Conservation (phyloP, 30 jellyfish, hydroid and myxozoan species). For the Aurelia sp. region DNA sequence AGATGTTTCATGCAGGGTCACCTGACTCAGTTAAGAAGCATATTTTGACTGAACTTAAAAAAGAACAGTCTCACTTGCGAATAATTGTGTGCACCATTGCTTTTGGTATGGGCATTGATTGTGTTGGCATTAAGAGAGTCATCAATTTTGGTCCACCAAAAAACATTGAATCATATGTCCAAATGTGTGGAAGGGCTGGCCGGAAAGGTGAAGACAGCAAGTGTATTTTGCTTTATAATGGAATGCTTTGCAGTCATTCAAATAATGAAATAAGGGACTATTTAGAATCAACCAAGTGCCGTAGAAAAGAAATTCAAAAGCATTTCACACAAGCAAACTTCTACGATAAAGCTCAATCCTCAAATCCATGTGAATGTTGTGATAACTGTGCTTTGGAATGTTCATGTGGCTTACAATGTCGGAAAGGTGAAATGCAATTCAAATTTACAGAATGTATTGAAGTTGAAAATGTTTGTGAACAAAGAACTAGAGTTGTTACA, state of each 20-base stretch:
- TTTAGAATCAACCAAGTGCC: constrained; percentile 15
- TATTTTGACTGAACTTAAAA: constrained; percentile 12
- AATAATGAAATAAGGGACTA: constrained; percentile 15
- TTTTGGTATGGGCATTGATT: constrained; percentile 39
- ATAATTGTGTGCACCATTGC: constrained; percentile 33
- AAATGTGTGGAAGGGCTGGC: constrained; percentile 42
- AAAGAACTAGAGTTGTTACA: no score
- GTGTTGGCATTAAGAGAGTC: constrained; percentile 19
- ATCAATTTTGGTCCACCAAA: constrained; percentile 36
- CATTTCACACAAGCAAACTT: constrained; percentile 16
- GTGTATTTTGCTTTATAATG: constrained; percentile 20
- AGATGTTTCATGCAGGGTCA: constrained; percentile 46
- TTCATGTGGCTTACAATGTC: constrained; percentile 13
- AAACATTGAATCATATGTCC: constrained; percentile 21
- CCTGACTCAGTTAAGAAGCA: constrained; percentile 31
- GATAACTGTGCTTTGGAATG: constrained; percentile 26
- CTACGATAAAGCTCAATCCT: constrained; percentile 17
- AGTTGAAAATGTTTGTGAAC: no score
- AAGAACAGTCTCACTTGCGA: constrained; percentile 8
- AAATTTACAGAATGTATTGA: no score
- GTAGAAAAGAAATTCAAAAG: constrained; percentile 20
- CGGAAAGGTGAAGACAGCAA: constrained; percentile 38
- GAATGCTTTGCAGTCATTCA: constrained; percentile 27
- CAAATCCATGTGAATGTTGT: constrained; percentile 21
- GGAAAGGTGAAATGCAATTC: no score